Evolutionary conservation across 2,888 invertebrate genomes (phyloP), one percentile per base, ranked within the genome.

Genomic region (Sturmia bella): DNA sequence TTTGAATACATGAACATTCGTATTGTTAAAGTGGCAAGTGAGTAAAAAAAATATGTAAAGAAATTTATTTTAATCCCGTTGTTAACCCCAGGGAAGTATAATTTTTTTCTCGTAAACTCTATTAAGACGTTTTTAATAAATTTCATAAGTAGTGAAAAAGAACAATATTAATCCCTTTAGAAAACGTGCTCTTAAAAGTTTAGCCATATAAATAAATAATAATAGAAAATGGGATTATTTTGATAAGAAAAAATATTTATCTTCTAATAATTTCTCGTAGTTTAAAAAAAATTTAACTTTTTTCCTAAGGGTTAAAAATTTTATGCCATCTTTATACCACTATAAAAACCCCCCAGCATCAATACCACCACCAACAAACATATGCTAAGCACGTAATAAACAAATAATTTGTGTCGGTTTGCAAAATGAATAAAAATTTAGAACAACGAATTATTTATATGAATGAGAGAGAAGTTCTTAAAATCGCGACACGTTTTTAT

Each of bases 401-500:
- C 78, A 75, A 82, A 82, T 82, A 82, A 78, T 75, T 82, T 78
- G 75, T 52, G 66, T 70, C 75, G 59, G 64, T 59, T 82, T 69
- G 54, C 41, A 64, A 37, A 50, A 12, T 3, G 41, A 41, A 61
- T 43, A n/a, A 19, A 13, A 59, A 59, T 19, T 19, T 15, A 24
- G 41, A 57, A 15, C 50, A 52, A 19, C 32, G n/a, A 43, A 24
- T n/a, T n/a, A n/a, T 63, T 39, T 39, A 27, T 52, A 39, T 15
- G 24, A 45, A 56, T 19, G 6, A 43, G 43, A 32, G 50, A 70
- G 27, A 74, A 64, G 27, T 48, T 45, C 57, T 74, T 45, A 74
- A 77, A 81, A 77, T 81, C 81, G 81, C 81, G 68, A 74, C 77
- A 81, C 77, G 77, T 81, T 81, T 74, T 73, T 57, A 64, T 64